These are phyloP conservation scores for Alosa sapidissima DNA, from an alignment of 2,797 vertebrate genomes.

Conservation along the genomic window DNA sequence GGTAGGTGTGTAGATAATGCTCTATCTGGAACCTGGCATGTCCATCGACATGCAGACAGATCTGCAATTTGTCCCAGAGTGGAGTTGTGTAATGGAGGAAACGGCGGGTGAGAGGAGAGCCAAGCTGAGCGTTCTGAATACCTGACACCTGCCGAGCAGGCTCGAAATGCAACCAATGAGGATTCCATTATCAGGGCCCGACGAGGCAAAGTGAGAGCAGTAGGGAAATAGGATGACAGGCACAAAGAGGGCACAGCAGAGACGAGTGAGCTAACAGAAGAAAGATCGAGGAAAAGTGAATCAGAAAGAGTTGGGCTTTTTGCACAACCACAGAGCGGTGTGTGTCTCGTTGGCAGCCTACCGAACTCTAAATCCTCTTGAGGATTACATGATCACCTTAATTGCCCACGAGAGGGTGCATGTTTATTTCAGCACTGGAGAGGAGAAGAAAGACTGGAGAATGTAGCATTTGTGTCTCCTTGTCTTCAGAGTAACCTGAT, in stretches of 20 bases:
- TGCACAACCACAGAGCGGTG: background rate
- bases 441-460: background rate
- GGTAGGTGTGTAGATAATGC: background rate
- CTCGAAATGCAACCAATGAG: constrained; percentile 37
- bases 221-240: constrained; percentile 14
- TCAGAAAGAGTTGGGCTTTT: background rate
- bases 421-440: constrained; percentile 6
- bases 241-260: background rate
- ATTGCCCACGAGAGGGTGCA: constrained; percentile 24
- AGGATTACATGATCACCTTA: background rate
- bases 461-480: background rate
- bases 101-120: background rate
- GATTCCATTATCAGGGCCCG: constrained; percentile 34
- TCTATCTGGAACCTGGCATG: constrained; percentile 38
- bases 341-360: background rate
- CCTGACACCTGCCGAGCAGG: background rate
- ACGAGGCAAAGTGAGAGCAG: background rate
- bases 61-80: constrained; percentile 40
- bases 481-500: background rate
- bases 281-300: background rate
- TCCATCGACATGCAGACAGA: constrained; percentile 37
- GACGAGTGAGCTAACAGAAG: background rate
- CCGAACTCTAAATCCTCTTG: background rate
- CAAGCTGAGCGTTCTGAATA: constrained; percentile 22
- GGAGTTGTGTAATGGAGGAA: constrained; percentile 11